Base-by-base conservation (phyloP, 1,140 invertebrate species). In the Drosophila pseudoananassae region DNA sequence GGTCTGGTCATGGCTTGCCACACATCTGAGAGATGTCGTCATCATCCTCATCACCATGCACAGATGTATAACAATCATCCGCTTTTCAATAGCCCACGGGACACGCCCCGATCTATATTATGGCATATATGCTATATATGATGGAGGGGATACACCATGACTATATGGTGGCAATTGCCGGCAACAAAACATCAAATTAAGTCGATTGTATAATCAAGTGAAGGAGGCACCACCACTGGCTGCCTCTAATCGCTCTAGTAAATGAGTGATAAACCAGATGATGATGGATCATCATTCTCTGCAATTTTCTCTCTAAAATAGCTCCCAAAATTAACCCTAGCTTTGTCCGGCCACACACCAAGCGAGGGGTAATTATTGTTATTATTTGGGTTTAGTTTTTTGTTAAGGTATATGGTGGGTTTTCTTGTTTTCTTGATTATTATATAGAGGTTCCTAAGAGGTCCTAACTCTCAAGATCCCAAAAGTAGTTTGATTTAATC, bases 21-120 rank as follows among this genome's bases (percentile, higher is more conserved):
- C 82, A 83, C 81, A 78, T 75, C 64, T 74, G 64, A 60, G 56
- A 65, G 82, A 87, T 85, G 81, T 87, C 81, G 81, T 85, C 81
- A 85, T 84, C 76, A 43, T 17, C 40, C 6, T 47, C 49, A 36
- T 59, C 10, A 27, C 64, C 43, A 60, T 60, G 33, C 31, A 36
- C 38, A 56, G 29, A 47, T 45, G 38, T 68, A 54, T 69, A 40
- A 63, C 40, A 69, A 74, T 59, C 56, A 57, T 47, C 49, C 31
- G 63, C 40, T 47, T 69, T 69, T 69, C 66, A 56, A 65, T 70
- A 65, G 81, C 71, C 65, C 53, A 36, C 10, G 65, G 54, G 76
- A 61, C 61, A 66, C 71, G 78, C 58, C 77, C 78, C 73, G 56
- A 87, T 84, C 73, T 74, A 77, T 84, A 76, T 31, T 31, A 31